Evolutionary conservation across 2,797 vertebrate genomes (phyloP).

Genomic region (Gorsachius magnificus): DNA sequence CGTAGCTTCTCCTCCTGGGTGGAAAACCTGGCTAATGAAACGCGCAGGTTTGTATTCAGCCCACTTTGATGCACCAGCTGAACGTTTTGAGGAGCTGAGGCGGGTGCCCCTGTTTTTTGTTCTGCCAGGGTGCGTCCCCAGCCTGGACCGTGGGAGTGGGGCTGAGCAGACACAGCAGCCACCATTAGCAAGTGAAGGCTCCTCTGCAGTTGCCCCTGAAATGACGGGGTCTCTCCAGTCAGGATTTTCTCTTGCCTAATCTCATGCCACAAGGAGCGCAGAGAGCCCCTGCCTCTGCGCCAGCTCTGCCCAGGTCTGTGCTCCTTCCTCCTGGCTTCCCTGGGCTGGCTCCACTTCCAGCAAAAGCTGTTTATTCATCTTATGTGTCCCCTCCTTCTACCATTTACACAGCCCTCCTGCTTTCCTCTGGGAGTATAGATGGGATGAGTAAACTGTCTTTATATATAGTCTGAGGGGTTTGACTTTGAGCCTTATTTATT

Average conservation of each 20-base stretch:
- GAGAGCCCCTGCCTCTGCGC: not conserved
- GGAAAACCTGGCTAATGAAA: conserved; percentile 39
- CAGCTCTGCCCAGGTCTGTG: not conserved
- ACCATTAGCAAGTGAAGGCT: rapidly evolving
- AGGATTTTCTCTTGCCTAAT: not conserved
- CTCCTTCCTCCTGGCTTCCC: not conserved
- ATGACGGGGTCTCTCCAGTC: not conserved
- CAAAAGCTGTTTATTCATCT: not conserved
- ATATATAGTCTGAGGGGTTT: not conserved
- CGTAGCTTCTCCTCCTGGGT: not conserved
- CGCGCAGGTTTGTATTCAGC: not conserved
- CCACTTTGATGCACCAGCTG: not conserved
- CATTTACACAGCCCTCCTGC: not conserved
- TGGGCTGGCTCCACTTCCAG: not conserved
- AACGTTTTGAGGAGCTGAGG: not conserved
- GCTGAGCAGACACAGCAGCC: not conserved
- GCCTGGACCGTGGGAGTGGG: rapidly evolving
- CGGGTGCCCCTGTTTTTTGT: not conserved
- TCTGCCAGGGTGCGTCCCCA: rapidly evolving
- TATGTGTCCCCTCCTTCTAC: not conserved
- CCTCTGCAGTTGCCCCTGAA: not conserved
- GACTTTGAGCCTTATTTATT: not conserved
- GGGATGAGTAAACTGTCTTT: not conserved
- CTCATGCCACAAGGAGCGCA: rapidly evolving
- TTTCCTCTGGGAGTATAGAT: not conserved